Conservation (phyloP, 2,888 invertebrate genomes). For the Drosophila mimetica region DNA sequence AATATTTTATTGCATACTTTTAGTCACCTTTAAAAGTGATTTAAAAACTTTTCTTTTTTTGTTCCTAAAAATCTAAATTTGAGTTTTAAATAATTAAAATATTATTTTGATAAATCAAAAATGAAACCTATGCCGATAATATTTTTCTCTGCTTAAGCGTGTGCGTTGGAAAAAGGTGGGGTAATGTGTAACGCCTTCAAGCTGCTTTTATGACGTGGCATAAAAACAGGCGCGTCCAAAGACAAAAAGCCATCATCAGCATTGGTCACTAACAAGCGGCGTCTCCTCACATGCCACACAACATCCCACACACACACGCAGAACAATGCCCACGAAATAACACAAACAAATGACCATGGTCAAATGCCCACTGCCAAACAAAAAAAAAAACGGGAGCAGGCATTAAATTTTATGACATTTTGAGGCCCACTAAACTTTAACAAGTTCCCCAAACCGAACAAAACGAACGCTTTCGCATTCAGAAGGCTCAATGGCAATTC, state of each 20-base stretch:
- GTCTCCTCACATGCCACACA: conserved; percentile 11
- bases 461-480: conserved; percentile 46
- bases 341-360: conserved; percentile 59
- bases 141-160: conserved; percentile 2
- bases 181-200: conserved; percentile 69
- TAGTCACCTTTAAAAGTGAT: no score
- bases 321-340: conserved; percentile 1
- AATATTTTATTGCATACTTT: no score
- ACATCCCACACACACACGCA: conserved; percentile 14
- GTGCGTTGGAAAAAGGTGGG: neutral
- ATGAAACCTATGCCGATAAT: neutral
- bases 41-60: no score
- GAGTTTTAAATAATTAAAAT: neutral
- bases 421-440: conserved; percentile 71
- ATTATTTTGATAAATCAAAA: neutral
- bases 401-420: conserved; percentile 77
- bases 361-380: conserved; percentile 44
- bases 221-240: conserved; percentile 67
- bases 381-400: conserved; percentile 16
- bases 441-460: conserved; percentile 54
- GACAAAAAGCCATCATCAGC: conserved; percentile 74
- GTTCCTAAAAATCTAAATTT: no score
- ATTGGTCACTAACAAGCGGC: conserved; percentile 60
- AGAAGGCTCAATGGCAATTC: conserved; percentile 52
- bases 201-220: conserved; percentile 70